phyloP scores from a whole-genome alignment of 2,113 vertebrate species.

The Columba livia region DNA sequence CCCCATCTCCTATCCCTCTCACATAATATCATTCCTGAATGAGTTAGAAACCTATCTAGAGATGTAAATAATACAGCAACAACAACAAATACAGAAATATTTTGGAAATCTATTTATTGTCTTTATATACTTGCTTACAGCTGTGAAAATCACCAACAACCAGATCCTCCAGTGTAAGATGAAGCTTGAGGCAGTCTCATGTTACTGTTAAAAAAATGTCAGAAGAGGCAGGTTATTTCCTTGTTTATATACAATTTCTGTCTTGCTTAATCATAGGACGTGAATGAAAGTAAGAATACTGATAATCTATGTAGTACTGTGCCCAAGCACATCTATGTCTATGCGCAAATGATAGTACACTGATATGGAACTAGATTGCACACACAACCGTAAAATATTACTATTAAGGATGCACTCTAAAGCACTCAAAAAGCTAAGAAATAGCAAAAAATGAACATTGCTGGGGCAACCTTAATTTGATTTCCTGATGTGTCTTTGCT shows the following conservation, averaged over 20 bases:
- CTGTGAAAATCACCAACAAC: not conserved
- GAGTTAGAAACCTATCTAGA: not conserved
- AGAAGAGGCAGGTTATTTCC: not conserved
- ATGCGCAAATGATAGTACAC: rapidly evolving
- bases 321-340: not conserved
- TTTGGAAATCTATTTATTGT: not conserved
- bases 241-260: not conserved
- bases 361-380: not conserved
- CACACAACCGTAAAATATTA: not conserved
- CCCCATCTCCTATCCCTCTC: not conserved
- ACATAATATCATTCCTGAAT: not conserved
- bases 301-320: rapidly evolving
- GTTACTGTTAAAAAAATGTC: not conserved
- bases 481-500: not conserved
- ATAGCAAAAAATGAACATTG: not conserved
- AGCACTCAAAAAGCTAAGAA: not conserved
- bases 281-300: not conserved
- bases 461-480: not conserved
- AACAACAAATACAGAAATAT: not conserved
- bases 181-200: not conserved
- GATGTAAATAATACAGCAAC: not conserved
- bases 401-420: not conserved
- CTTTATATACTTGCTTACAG: not conserved
- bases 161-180: not conserved
- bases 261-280: not conserved